These are phyloP conservation scores for Eunapius fragilis DNA, from an alignment of 37 sponge, comb jelly and placozoan genomes.

Conservation along the genomic window DNA sequence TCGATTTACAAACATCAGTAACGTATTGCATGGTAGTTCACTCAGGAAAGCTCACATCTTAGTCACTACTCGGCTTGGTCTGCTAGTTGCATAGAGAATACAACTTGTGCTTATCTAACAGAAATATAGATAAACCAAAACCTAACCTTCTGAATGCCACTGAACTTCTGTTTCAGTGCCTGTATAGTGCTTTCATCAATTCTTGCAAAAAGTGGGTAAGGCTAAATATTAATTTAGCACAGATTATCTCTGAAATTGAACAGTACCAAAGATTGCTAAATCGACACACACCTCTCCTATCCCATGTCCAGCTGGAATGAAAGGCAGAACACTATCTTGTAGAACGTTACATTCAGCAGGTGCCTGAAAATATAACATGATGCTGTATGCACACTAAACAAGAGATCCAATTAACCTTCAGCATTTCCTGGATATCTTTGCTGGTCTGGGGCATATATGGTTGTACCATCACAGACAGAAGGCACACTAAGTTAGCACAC, in stretches of 20 bases:
- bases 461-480: constrained; percentile 87
- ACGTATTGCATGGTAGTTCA: too few species aligned
- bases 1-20: too few species aligned
- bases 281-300: constrained; percentile 64
- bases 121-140: too few species aligned
- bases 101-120: too few species aligned
- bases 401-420: constrained; percentile 36
- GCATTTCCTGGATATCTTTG: constrained; percentile 71
- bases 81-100: too few species aligned
- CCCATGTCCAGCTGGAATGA: constrained; percentile 79
- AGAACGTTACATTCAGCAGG: constrained; percentile 61
- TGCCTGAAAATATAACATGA: constrained; percentile 31
- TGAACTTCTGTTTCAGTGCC: constrained; percentile 56
- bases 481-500: constrained; percentile 80
- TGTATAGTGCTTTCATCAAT: constrained; percentile 71
- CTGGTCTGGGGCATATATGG: constrained; percentile 95
- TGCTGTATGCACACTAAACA: background rate
- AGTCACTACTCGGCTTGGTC: too few species aligned
- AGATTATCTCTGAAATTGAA: background rate
- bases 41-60: too few species aligned
- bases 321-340: constrained; percentile 59
- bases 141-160: constrained; percentile 59
- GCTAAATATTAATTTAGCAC: constrained; percentile 31
- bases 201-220: constrained; percentile 84
- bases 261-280: background rate